Conservation (phyloP, 2,113 vertebrate species). For the Donacobius atricapilla region DNA sequence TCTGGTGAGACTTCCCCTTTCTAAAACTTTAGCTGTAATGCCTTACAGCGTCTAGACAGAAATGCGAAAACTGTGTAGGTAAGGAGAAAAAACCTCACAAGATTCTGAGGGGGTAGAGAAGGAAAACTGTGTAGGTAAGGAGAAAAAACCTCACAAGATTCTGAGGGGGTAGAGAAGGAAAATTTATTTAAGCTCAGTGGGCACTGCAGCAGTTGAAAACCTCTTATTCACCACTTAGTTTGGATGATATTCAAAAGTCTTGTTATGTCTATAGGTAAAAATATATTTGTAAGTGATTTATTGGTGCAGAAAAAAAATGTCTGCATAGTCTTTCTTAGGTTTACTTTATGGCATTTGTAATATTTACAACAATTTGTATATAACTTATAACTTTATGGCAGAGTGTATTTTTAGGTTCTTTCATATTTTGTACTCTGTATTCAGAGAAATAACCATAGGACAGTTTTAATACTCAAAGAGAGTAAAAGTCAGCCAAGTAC, state of each 20-base stretch:
- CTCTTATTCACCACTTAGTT: background rate
- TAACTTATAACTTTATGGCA: background rate
- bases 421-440: background rate
- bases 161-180: background rate
- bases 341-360: background rate
- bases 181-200: background rate
- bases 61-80: background rate
- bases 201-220: background rate
- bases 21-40: background rate
- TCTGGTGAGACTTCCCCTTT: background rate
- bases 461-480: background rate
- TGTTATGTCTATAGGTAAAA: background rate
- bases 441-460: background rate
- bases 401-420: background rate
- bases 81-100: background rate
- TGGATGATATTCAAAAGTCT: background rate
- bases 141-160: background rate
- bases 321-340: background rate
- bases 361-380: background rate
- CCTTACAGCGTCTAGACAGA: background rate
- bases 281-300: background rate
- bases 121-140: background rate
- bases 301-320: background rate
- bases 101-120: background rate
- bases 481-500: background rate